phyloP scores from a whole-genome alignment of 2,888 invertebrate species.

The Nomada goodeniana region DNA sequence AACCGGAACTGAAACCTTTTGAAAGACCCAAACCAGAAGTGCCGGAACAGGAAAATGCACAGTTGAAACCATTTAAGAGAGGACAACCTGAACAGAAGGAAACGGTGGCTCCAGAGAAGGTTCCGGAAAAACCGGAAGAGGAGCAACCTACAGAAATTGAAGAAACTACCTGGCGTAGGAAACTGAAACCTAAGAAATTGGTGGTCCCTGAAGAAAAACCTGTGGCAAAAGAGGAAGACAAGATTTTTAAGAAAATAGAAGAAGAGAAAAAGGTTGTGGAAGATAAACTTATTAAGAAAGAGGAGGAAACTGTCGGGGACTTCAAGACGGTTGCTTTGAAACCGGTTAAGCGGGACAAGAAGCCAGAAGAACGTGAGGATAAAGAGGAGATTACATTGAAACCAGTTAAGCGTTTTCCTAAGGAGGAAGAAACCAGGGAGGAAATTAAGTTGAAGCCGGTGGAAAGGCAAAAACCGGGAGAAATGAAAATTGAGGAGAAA shows the following conservation, averaged over 20 bases:
- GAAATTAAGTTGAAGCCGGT: slow-evolving; percentile 80
- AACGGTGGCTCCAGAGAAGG: slow-evolving; percentile 55
- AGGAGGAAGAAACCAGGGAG: slow-evolving; percentile 81
- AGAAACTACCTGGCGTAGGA: slow-evolving; percentile 18
- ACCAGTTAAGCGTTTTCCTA: slow-evolving; percentile 68
- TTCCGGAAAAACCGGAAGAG: slow-evolving; percentile 59
- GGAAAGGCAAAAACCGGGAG: slow-evolving; percentile 67
- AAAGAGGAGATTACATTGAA: slow-evolving; percentile 71
- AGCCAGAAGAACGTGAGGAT: slow-evolving; percentile 42
- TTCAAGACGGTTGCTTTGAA: slow-evolving; percentile 71
- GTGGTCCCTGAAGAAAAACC: slow-evolving; percentile 65
- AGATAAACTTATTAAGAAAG: slow-evolving; percentile 57
- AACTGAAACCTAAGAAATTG: slow-evolving; percentile 52
- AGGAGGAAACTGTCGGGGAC: slow-evolving; percentile 69
- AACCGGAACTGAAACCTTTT: slow-evolving; percentile 66
- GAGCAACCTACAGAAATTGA: slow-evolving; percentile 69
- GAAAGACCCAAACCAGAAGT: slow-evolving; percentile 63
- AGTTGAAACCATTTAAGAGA: slow-evolving; percentile 72
- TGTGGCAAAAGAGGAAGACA: slow-evolving; percentile 45
- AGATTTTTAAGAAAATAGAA: slow-evolving; percentile 25
- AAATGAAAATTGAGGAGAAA: slow-evolving; percentile 63
- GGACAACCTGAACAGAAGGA: slow-evolving; percentile 61
- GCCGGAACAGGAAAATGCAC: slow-evolving; percentile 70
- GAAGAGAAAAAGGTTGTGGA: slow-evolving; percentile 67
- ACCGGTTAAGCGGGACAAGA: slow-evolving; percentile 66